Conservation (phyloP, 2,797 vertebrate species). For the Champsocephalus esox region DNA sequence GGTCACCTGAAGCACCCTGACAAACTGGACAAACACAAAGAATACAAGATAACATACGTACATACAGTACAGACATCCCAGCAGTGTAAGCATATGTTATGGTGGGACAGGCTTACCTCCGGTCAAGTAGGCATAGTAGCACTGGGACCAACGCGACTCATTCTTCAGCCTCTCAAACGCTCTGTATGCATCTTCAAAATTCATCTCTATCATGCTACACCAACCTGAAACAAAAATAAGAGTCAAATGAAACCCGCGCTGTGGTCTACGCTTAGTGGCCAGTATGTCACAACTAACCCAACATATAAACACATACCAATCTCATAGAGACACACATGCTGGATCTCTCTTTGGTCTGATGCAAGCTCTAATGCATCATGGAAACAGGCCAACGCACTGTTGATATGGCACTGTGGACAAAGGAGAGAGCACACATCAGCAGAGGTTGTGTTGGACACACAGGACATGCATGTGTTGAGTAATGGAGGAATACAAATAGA, state of each 20-base stretch:
- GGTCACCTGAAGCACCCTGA: conserved; percentile 94
- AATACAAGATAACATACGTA: background rate
- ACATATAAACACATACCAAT: conserved; percentile 88
- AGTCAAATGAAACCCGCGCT: background rate
- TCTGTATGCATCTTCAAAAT: conserved; percentile 93
- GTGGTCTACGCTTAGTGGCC: background rate
- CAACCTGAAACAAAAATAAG: conserved; percentile 85
- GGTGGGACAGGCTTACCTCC: conserved; percentile 84
- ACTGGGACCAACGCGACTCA: conserved; percentile 98
- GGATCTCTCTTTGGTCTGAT: conserved; percentile 97
- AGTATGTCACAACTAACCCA: conserved; percentile 15
- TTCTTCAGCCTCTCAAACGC: conserved; percentile 97
- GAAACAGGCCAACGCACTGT: conserved; percentile 97
- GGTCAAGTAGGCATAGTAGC: conserved; percentile 98
- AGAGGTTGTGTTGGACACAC: conserved; percentile 46
- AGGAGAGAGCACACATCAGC: conserved; percentile 53
- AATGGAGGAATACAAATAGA: conserved; percentile 29
- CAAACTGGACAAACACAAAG: conserved; percentile 85
- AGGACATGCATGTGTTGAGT: conserved; percentile 32
- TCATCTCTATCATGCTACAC: conserved; percentile 99
- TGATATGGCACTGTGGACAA: conserved; percentile 94
- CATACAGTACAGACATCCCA: background rate
- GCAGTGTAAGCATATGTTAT: background rate
- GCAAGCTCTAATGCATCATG: conserved; percentile 97
- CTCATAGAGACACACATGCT: conserved; percentile 99